These are phyloP conservation scores for Procambarus virginalis DNA, from an alignment of 1,140 invertebrate species.

Conservation along the genomic window DNA sequence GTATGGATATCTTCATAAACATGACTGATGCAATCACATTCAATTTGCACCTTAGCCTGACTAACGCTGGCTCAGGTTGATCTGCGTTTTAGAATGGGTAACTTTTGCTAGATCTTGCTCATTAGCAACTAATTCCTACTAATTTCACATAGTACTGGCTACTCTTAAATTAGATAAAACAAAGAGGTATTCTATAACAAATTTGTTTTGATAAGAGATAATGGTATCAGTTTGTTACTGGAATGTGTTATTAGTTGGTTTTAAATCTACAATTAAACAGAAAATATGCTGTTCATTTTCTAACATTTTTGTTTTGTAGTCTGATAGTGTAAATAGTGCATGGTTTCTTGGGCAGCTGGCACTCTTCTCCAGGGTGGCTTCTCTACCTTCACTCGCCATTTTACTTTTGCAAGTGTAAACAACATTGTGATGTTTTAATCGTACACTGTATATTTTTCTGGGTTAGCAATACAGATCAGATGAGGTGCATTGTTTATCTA, in stretches of 20 bases:
- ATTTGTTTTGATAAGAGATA: neutral
- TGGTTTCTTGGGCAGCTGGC: too few relatives aligned
- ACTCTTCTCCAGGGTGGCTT: too few relatives aligned
- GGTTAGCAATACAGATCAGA: too few relatives aligned
- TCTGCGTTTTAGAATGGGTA: neutral
- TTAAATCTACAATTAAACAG: neutral
- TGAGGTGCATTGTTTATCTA: too few relatives aligned
- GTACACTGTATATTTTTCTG: too few relatives aligned
- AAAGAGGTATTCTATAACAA: neutral
- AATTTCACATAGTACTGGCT: neutral
- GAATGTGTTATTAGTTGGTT: slow-evolving; percentile 4
- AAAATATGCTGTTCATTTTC: too few relatives aligned
- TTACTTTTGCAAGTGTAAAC: too few relatives aligned
- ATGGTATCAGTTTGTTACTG: neutral
- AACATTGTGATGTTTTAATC: too few relatives aligned
- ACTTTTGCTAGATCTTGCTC: neutral
- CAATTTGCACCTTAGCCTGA: neutral
- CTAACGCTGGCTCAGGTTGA: neutral
- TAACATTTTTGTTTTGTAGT: too few relatives aligned
- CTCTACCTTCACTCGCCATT: too few relatives aligned
- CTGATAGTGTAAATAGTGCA: too few relatives aligned
- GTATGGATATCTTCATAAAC: neutral
- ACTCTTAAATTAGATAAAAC: neutral
- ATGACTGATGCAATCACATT: neutral
- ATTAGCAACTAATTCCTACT: neutral